Conservation (phyloP, 2,797 vertebrate genomes). For the Gadopsis bispinosus region DNA sequence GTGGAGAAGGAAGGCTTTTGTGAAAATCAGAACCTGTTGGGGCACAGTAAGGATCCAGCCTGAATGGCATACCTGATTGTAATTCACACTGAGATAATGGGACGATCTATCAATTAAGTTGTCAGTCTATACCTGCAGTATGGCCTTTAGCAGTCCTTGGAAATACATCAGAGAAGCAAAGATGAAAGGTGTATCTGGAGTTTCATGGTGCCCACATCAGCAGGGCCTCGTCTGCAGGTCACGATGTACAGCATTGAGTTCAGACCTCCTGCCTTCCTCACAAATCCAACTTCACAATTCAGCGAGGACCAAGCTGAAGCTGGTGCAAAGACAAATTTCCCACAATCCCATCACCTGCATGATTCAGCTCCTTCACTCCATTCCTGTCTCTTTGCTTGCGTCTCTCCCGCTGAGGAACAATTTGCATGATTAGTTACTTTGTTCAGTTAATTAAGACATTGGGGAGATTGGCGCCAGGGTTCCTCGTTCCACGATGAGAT, state of each 20-base stretch:
- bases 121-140: slow-evolving; percentile 5
- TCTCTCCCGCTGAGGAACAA: slow-evolving; percentile 39
- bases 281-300: slow-evolving; percentile 32
- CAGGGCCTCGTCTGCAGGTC: slow-evolving; percentile 7
- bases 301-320: background rate
- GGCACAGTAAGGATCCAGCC: background rate
- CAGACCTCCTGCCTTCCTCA: slow-evolving; percentile 40
- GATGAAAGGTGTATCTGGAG: slow-evolving; percentile 49
- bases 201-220: slow-evolving; percentile 39
- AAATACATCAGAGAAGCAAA: slow-evolving; percentile 29
- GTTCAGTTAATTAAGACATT: slow-evolving; percentile 70
- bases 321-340: slow-evolving; percentile 19
- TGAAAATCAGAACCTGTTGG: slow-evolving; percentile 26
- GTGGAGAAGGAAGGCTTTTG: slow-evolving; percentile 12
- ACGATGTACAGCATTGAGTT: slow-evolving; percentile 29
- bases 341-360: slow-evolving; percentile 39
- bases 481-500: slow-evolving; percentile 43
- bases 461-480: slow-evolving; percentile 49
- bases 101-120: slow-evolving; percentile 32
- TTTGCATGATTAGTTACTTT: slow-evolving; percentile 70
- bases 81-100: slow-evolving; percentile 43
- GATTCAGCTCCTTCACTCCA: slow-evolving; percentile 17
- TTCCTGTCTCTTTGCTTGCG: slow-evolving; percentile 5
- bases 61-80: slow-evolving; percentile 24
- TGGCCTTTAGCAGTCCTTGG: slow-evolving; percentile 35